Percentiles rank a stretch among this genome's conserved stretches.
Conservation (phyloP, 2,888 invertebrate genomes). For the Alloplasta piceator region DNA sequence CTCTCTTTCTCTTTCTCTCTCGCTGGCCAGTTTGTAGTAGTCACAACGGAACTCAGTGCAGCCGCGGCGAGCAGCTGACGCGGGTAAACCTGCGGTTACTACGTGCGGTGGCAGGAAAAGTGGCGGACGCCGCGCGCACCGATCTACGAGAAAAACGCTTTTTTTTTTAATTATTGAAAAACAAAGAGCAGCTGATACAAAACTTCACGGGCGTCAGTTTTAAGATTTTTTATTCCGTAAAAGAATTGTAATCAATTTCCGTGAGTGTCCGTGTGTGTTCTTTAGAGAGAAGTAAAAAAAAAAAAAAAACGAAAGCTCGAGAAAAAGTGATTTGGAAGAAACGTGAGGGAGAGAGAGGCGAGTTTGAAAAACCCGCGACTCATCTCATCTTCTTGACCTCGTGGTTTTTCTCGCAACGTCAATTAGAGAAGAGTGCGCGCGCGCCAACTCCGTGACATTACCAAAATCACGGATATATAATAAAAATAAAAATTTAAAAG, state of each 20-base stretch:
- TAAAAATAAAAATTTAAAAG: neutral
- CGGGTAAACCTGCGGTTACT: constrained; percentile 70
- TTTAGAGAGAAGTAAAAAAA: neutral
- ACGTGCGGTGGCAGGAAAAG: constrained; percentile 60
- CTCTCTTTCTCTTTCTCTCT: constrained; percentile 56
- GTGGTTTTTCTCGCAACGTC: constrained; percentile 35
- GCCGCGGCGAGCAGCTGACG: constrained; percentile 81
- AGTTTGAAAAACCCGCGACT: neutral
- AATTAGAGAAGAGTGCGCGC: constrained; percentile 40
- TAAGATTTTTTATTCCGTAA: too few species aligned
- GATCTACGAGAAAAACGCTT: constrained; percentile 7
- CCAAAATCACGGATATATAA: constrained; percentile 50
- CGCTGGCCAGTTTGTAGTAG: constrained; percentile 57
- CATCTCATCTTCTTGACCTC: constrained; percentile 50
- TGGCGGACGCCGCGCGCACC: constrained; percentile 67
- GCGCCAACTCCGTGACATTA: constrained; percentile 47
- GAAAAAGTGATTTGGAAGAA: constrained; percentile 1
- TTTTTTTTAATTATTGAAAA: neutral
- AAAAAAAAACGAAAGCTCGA: neutral
- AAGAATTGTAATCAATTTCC: too few species aligned
- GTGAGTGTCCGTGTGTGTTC: too few species aligned
- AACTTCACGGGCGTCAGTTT: too few species aligned
- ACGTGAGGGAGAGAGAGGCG: constrained; percentile 5
- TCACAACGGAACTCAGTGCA: constrained; percentile 79
- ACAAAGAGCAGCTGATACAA: too few species aligned